phyloP scores from a whole-genome alignment of 2,888 invertebrate species.

The Drosophila paramelanica region DNA sequence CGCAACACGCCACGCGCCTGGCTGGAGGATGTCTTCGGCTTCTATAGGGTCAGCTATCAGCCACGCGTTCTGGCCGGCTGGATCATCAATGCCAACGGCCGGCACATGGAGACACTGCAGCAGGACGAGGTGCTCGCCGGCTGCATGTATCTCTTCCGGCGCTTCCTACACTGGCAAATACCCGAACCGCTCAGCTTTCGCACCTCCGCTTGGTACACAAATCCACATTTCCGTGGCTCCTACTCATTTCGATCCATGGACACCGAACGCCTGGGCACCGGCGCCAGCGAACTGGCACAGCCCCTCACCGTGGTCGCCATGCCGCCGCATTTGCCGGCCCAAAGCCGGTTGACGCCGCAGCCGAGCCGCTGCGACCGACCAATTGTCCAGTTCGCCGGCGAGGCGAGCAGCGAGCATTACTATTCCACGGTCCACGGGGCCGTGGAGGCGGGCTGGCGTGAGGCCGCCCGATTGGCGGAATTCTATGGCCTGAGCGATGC shows the following conservation, averaged over 20 bases:
- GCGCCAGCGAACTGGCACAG: conserved; percentile 86
- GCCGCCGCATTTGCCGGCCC: conserved; percentile 84
- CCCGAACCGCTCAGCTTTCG: conserved; percentile 79
- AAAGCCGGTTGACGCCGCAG: conserved; percentile 42
- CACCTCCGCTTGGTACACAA: conserved; percentile 88
- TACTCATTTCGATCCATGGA: conserved; percentile 88
- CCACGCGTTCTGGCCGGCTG: conserved; percentile 89
- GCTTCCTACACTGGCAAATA: conserved; percentile 82
- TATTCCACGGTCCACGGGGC: conserved; percentile 91
- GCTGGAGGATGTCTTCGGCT: conserved; percentile 89
- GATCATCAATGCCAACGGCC: conserved; percentile 88
- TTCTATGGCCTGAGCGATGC: conserved; percentile 70
- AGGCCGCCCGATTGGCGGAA: conserved; percentile 87
- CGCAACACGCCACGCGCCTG: conserved; percentile 85
- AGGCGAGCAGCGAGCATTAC: conserved; percentile 89
- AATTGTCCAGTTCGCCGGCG: conserved; percentile 89
- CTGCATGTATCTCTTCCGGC: conserved; percentile 82
- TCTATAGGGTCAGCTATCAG: conserved; percentile 88
- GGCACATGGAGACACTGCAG: conserved; percentile 87
- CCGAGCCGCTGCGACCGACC: conserved; percentile 85
- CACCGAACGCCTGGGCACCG: conserved; percentile 86
- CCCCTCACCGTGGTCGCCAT: conserved; percentile 77
- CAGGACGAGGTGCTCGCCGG: conserved; percentile 85
- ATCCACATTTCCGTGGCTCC: conserved; percentile 88
- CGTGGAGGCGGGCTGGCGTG: conserved; percentile 89